Evolutionary conservation across 2,888 invertebrate genomes (phyloP), one percentile per base, ranked within the genome.

Genomic region (Anthoptus insignis): DNA sequence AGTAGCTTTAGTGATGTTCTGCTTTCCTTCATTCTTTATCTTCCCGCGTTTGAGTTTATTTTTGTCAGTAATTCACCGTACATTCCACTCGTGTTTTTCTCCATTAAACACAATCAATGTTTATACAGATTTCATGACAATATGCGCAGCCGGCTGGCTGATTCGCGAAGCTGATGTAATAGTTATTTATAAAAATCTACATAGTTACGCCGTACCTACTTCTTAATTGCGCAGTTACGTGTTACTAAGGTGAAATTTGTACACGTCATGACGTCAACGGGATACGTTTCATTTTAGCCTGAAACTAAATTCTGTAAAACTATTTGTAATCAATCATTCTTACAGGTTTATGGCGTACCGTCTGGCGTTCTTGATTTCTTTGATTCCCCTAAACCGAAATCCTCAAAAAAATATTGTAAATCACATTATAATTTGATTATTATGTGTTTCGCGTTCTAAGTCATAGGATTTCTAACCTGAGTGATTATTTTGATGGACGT

Each of bases 61-160:
- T n/a, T n/a, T n/a, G n/a, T n/a, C n/a, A 81, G 74, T 77, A 78
- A 73, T 77, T 81, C 56, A 81, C 81, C 82, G 78, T 82, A 83
- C 80, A 84, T 80, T 80, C 81, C 81, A 75, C 77, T 79, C 74
- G 79, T 86, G 82, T 86, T 86, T 82, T 86, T 84, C 83, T 78
- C 77, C 72, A 65, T 58, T 66, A 59, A 58, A 69, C 72, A 81
- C 80, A 79, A 81, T 70, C 64, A 39, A n/a, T 89, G 82, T 90
- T 92, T 90, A 81, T 81, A 84, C 87, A 90, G 87, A 86, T 88
- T 89, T 86, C 76, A 57, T 73, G 77, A 81, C 77, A 81, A 84
- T 85, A 81, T 91, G 88, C 93, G 90, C 88, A 89, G 87, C 88
- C 71, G 60, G n/a, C 57, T 68, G 65, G 67, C 67, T 58, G 64